Base-by-base conservation (phyloP, 2,888 invertebrate genomes). In the Aproaerema taeniolella region DNA sequence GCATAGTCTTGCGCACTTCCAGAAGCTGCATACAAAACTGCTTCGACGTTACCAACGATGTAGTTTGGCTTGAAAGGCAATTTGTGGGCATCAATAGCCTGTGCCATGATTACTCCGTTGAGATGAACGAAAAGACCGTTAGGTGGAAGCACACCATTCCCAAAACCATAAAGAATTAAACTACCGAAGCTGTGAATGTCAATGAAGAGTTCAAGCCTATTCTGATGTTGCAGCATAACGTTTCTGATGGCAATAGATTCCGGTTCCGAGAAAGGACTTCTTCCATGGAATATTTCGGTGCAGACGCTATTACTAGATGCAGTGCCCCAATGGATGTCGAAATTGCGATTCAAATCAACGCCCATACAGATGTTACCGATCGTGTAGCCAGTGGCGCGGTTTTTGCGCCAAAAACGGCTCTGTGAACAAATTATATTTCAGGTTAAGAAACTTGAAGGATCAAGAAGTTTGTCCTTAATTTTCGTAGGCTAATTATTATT, bases 291-390 rank as follows among this genome's bases (percentile, higher is more conserved):
- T 3, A 82, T 89, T 0, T 91, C 90, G 0, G 65, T 47, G 61
- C 93, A 94, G 1, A 80, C 87, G 36, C 58, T 65, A 46, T 33
- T 49, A 47, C 89, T 89, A 28, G 82, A 80, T 0, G 61, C 66
- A 1, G 87, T 77, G 1, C 88, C 90, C 93, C 93, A 94, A 44
- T 89, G 77, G 51, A 88, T 87, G 40, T 87, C 91, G 54, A 92
- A 95, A 73, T 95, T 95, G 7, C 95, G 81, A 68, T 95, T 95
- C 0, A 90, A 88, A 59, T 95, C 95, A 0, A 90, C 90, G 1
- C 95, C 95, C 8, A 67, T 50, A 54, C 94, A 94, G 0, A 54
- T 0, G 37, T 67, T 49, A 0, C 58, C 53, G 6, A 33, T 5
- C 15, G 59, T 40, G 39, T 65, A 65, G 14, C 69, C 69, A 2